Conservation (phyloP, 2,113 vertebrate species). For the Brienomyrus brachyistius region DNA sequence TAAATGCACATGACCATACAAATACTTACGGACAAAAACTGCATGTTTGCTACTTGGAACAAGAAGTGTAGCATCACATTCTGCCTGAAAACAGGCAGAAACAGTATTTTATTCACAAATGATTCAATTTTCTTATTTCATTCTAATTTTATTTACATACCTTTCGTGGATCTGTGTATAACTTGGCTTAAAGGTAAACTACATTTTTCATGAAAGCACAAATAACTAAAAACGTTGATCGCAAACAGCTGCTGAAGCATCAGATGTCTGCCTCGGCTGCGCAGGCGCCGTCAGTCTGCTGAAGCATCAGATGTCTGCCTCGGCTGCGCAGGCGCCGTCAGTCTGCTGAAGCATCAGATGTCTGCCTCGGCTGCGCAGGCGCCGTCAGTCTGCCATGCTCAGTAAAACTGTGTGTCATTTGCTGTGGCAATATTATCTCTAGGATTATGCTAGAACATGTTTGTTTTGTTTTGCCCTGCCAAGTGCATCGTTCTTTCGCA, state of each 20-base stretch:
- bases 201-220: not conserved
- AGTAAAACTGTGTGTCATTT: not conserved
- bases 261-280: not conserved
- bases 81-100: not conserved
- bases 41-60: not conserved
- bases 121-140: not conserved
- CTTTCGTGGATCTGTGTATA: not conserved
- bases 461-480: not conserved
- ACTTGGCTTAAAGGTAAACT: not conserved
- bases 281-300: not conserved
- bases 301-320: not conserved
- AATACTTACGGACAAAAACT: not conserved
- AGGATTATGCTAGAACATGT: not conserved
- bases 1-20: not conserved
- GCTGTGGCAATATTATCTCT: not conserved
- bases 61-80: not conserved
- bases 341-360: not conserved
- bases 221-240: not conserved
- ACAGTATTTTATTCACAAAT: not conserved
- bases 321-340: not conserved
- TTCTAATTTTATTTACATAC: not conserved
- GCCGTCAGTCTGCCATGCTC: not conserved
- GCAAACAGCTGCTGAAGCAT: not conserved
- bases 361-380: not conserved
- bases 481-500: not conserved